Conservation (phyloP, 2,888 invertebrate species). For the Melanostoma scalare region DNA sequence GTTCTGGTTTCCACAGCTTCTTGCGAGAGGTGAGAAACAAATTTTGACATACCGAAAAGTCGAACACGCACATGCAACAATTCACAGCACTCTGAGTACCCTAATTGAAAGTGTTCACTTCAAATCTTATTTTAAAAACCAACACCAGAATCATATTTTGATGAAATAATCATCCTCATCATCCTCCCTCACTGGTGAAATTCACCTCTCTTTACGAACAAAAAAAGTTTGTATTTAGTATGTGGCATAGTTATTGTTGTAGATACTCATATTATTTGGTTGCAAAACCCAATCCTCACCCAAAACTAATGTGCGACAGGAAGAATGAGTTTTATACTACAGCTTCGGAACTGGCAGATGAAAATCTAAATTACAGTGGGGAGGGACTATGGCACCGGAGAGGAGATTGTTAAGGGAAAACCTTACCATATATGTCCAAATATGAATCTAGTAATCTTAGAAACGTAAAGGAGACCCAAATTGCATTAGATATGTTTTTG, state of each 20-base stretch:
- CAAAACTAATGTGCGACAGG: conserved; percentile 44
- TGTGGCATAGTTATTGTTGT: conserved; percentile 7
- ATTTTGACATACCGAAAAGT: too few relatives aligned
- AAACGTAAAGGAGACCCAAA: conserved; percentile 56
- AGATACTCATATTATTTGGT: conserved; percentile 41
- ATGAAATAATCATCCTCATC: too few relatives aligned
- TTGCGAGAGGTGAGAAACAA: too few relatives aligned
- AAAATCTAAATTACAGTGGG: conserved; percentile 51
- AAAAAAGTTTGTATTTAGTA: not conserved
- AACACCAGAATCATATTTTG: too few relatives aligned
- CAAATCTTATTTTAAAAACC: too few relatives aligned
- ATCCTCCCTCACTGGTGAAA: conserved; percentile 6
- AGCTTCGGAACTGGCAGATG: conserved; percentile 15
- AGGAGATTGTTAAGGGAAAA: conserved; percentile 6
- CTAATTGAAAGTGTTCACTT: too few relatives aligned
- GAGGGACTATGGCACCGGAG: not conserved
- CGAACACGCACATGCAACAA: too few relatives aligned
- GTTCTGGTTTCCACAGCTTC: too few relatives aligned
- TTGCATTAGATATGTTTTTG: conserved; percentile 70
- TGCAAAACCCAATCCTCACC: conserved; percentile 38
- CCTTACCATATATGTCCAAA: conserved; percentile 55
- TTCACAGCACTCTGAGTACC: too few relatives aligned
- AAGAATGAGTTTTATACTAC: not conserved
- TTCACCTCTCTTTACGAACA: not conserved
- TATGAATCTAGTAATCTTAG: conserved; percentile 44